Conservation (phyloP, 2,797 vertebrate genomes). For the Lerista edwardsae region DNA sequence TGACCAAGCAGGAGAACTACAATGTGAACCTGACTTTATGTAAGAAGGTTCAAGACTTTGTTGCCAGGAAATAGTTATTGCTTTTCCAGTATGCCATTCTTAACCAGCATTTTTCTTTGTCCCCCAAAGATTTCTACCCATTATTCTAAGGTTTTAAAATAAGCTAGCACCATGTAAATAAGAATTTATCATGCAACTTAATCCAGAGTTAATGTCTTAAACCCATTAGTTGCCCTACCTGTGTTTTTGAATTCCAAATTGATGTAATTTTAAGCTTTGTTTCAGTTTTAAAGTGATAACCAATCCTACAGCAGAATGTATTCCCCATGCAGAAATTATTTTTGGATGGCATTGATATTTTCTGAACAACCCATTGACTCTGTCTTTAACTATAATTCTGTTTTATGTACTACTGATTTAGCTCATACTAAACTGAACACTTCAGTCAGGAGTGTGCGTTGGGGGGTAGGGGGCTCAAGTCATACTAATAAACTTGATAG, state of each 20-base stretch:
- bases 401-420: not conserved
- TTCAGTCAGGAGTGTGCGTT: not conserved
- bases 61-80: not conserved
- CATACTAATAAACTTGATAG: not conserved
- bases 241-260: not conserved
- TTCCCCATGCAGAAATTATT: not conserved
- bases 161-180: not conserved
- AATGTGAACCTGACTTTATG: not conserved
- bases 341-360: not conserved
- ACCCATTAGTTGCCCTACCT: not conserved
- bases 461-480: not conserved
- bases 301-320: not conserved
- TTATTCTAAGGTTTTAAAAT: not conserved
- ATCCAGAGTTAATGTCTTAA: not conserved
- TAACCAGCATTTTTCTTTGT: no score
- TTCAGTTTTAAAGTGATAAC: not conserved
- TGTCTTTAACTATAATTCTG: not conserved
- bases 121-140: not conserved
- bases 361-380: not conserved
- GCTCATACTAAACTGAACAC: not conserved
- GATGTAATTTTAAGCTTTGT: not conserved
- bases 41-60: not conserved
- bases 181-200: not conserved
- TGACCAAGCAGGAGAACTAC: slow-evolving; percentile 24
- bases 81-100: not conserved